Conservation (phyloP, 2,113 vertebrate genomes). For the Dicerorhinus sumatrensis region DNA sequence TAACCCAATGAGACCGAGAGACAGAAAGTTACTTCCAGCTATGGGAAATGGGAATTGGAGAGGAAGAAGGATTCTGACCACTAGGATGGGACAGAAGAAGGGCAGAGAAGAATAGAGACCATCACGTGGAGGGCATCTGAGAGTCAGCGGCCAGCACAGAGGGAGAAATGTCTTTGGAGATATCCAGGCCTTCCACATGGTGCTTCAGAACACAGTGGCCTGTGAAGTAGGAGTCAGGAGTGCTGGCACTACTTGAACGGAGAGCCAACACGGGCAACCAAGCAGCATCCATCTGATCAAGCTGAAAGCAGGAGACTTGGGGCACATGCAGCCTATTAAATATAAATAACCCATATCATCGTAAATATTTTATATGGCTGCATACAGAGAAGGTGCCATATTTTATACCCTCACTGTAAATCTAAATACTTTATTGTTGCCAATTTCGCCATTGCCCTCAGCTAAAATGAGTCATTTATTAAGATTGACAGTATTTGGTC, state of each 20-base stretch:
- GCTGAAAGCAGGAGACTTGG: neutral
- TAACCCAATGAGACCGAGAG: neutral
- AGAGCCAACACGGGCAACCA: neutral
- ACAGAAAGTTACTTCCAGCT: neutral
- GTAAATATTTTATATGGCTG: slow-evolving; percentile 27
- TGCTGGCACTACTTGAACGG: neutral
- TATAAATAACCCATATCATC: neutral
- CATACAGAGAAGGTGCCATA: neutral
- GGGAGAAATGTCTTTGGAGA: neutral
- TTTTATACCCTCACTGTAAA: slow-evolving; percentile 21
- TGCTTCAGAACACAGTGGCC: neutral
- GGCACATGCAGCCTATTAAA: neutral
- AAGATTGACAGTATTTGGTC: neutral
- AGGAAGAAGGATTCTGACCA: neutral
- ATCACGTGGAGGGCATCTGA: neutral
- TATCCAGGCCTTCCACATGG: too few species aligned
- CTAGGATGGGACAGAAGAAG: neutral
- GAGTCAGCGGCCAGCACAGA: neutral
- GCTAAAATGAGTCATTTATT: slow-evolving; percentile 31
- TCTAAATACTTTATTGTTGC: slow-evolving; percentile 17
- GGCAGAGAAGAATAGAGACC: neutral
- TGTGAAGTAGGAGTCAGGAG: neutral
- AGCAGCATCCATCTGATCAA: neutral
- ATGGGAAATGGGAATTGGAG: neutral
- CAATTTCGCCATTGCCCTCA: neutral